These are phyloP conservation scores for Masnerella sp. DNA, from an alignment of 2,888 invertebrate species.

Conservation along the genomic window DNA sequence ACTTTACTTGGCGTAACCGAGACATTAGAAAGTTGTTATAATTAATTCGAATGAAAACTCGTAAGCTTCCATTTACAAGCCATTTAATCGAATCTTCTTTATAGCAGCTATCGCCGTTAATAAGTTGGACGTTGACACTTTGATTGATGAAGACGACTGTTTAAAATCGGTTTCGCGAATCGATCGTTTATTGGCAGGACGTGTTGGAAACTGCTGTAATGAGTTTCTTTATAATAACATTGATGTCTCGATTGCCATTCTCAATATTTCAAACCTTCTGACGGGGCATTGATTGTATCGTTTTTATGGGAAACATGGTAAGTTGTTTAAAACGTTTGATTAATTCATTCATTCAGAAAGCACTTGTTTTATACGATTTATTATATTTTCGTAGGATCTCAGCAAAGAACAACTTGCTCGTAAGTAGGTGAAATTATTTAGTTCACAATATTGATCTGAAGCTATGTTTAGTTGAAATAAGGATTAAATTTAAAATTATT, in stretches of 20 bases:
- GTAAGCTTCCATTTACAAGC: conserved; percentile 7
- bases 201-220: conserved; percentile 29
- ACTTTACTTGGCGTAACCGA: neutral
- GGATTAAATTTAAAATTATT: too few relatives aligned
- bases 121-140: conserved; percentile 10
- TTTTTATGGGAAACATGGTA: conserved; percentile 17
- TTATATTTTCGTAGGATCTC: conserved; percentile 11
- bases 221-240: conserved; percentile 27
- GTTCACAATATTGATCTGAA: too few relatives aligned
- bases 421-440: too few relatives aligned
- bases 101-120: conserved; percentile 2
- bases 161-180: conserved; percentile 10
- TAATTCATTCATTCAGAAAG: neutral
- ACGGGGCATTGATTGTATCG: conserved; percentile 1
- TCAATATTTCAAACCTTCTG: conserved; percentile 1
- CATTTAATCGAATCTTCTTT: conserved; percentile 5
- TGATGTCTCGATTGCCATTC: conserved; percentile 9
- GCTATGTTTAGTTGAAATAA: too few relatives aligned
- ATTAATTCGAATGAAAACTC: conserved; percentile 13
- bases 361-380: neutral
- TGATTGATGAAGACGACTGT: conserved; percentile 21
- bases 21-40: conserved; percentile 8
- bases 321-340: too few relatives aligned
- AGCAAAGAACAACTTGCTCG: conserved; percentile 26
- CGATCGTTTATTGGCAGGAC: conserved; percentile 7